Evolutionary conservation across 2,888 invertebrate species (phyloP).

Genomic region (Lasioglossum lativentre): DNA sequence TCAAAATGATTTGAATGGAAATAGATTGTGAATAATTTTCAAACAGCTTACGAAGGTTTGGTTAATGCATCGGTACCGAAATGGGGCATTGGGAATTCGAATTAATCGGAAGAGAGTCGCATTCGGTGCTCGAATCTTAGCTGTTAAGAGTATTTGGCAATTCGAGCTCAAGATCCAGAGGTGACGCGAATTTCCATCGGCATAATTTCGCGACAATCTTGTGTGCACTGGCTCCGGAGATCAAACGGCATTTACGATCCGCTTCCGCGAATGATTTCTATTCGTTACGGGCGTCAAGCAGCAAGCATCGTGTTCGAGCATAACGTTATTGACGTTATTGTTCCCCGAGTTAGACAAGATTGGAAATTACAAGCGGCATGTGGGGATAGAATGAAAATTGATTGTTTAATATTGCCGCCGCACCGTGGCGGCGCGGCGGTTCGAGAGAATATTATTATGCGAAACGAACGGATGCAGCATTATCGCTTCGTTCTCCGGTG

Average conservation of each 20-base stretch:
- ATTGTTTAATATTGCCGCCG: background rate
- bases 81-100: background rate
- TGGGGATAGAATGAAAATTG: background rate
- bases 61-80: too few relatives aligned
- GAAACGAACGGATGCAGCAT: background rate
- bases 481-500: constrained; percentile 7
- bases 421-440: background rate
- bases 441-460: background rate
- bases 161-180: background rate
- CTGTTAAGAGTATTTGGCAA: background rate
- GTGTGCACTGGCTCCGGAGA: background rate
- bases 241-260: constrained; percentile 25
- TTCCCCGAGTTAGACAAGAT: background rate
- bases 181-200: background rate
- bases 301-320: background rate
- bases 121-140: background rate
- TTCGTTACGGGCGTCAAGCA: background rate
- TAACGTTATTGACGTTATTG: background rate
- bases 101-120: background rate
- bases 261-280: background rate
- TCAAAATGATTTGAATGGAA: accelerated
- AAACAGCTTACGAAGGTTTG: too few relatives aligned
- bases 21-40: too few relatives aligned
- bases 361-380: background rate
- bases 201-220: constrained; percentile 2